Base-by-base conservation (phyloP, 2,113 vertebrate species). In the Neodon shergylaensis region DNA sequence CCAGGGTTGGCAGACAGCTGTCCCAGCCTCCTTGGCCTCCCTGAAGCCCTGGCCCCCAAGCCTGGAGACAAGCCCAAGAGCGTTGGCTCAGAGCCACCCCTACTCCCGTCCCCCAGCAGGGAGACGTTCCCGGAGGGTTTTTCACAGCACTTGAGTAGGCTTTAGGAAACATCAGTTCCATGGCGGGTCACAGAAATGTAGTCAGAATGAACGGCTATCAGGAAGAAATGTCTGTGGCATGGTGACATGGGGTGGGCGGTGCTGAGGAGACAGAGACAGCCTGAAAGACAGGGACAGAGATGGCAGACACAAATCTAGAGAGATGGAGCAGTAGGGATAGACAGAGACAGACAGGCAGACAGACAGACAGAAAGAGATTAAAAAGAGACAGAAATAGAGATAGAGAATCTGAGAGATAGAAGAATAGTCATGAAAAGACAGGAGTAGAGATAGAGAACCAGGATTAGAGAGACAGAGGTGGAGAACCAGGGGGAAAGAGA, bases 161-260 rank as follows among this genome's bases (percentile, higher is more conserved):
- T 16, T 58, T 21, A 39, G 1, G 3, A 66, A 70, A 78, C 44
- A 5, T 3, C n/a, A 58, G 7, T 28, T 73, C 61, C 36, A 8
- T 2, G 16, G 8, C 16, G 11, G 24, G 14, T 19, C 89, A 42
- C 13, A 54, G 54, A 14, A 42, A 16, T 16, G 14, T 21, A 78
- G 68, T 10, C 31, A n/a, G 66, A n/a, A n/a, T 19, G 14, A 78
- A 26, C 0, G 5, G 31, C 39, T 47, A 28, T 44, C 3, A 47
- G 26, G 66, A 31, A 65, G 7, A 36, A 49, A 24, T 0, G 1
- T 49, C 22, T 52, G 16, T 26, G 66, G 21, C n/a, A 17, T 0
- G 4, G 26, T 0, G n/a, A 54, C 0, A 5, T 36, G 58, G 26
- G 13, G 58, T 58, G 58, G 58, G 6, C 6, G n/a, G 5, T 17